These are phyloP conservation scores for Clarias batrachus DNA, from an alignment of 2,113 vertebrate genomes.

Conservation along the genomic window DNA sequence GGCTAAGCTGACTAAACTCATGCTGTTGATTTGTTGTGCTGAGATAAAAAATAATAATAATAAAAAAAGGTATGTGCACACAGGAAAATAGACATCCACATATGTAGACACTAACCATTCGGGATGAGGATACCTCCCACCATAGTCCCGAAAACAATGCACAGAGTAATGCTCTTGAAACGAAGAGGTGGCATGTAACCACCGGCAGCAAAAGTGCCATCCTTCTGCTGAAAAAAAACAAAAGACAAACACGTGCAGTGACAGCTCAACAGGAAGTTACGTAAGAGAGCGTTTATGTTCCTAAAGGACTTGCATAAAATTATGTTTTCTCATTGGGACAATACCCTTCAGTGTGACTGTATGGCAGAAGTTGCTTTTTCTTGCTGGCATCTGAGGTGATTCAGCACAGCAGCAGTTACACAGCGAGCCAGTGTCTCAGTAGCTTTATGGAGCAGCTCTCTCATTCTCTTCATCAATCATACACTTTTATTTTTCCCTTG, in stretches of 20 bases:
- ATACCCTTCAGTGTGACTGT: constrained; percentile 11
- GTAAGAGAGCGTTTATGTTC: constrained; percentile 15
- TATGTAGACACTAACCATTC: constrained; percentile 76
- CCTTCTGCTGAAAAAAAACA: constrained; percentile 82
- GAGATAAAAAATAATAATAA: neutral
- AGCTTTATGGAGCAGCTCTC: constrained; percentile 49
- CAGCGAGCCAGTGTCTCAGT: constrained; percentile 37
- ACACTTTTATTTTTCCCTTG: constrained; percentile 39
- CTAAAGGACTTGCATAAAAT: constrained; percentile 38
- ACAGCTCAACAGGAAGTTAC: constrained; percentile 17
- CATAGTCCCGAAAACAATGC: constrained; percentile 96
- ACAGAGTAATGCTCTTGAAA: constrained; percentile 90
- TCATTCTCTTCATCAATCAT: constrained; percentile 41
- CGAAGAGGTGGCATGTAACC: constrained; percentile 97
- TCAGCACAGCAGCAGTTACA: constrained; percentile 38
- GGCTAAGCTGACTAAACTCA: neutral
- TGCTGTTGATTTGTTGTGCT: no score
- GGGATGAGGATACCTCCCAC: constrained; percentile 94
- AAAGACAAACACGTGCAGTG: neutral
- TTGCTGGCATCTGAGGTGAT: constrained; percentile 37
- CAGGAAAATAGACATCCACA: constrained; percentile 1
- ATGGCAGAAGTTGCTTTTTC: constrained; percentile 4
- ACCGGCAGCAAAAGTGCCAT: constrained; percentile 91
- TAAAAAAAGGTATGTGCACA: neutral
- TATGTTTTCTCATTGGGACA: constrained; percentile 35